Evolutionary conservation across 2,888 invertebrate species (phyloP).

Genomic region (Amblyteles armatorius): DNA sequence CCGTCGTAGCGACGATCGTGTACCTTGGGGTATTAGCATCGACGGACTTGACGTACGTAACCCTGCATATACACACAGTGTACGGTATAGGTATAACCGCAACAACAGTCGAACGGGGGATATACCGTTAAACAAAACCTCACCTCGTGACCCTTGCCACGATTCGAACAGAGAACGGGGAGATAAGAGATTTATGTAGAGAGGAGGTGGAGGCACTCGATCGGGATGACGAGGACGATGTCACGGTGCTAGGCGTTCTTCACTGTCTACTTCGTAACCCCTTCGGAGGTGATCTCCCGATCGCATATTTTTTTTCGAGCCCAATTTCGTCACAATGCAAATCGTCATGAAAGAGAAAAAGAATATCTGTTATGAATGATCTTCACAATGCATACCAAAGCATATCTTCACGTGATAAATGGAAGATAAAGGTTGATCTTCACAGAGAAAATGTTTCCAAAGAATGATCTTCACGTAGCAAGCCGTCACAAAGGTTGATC

Average conservation of each 20-base stretch:
- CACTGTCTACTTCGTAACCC: conserved; percentile 23
- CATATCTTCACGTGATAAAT: too few relatives aligned
- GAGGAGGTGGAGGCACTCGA: conserved; percentile 40
- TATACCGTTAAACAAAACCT: conserved; percentile 83
- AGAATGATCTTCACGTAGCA: not conserved
- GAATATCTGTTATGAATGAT: not conserved
- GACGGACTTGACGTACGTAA: conserved; percentile 62
- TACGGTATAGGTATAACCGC: conserved; percentile 13
- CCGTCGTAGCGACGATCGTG: conserved; percentile 79
- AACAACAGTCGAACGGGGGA: conserved; percentile 68
- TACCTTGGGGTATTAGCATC: conserved; percentile 81
- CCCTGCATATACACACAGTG: conserved; percentile 20
- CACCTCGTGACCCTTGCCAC: conserved; percentile 81
- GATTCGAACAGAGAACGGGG: conserved; percentile 45
- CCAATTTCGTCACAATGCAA: not conserved
- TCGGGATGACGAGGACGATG: conserved; percentile 75
- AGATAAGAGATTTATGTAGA: conserved; percentile 19
- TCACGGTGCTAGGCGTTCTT: conserved; percentile 62
- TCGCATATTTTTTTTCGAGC: not conserved
- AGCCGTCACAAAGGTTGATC: not conserved
- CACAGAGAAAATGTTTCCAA: not conserved
- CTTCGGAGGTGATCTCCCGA: not conserved
- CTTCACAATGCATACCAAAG: too few relatives aligned
- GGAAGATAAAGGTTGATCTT: not conserved
- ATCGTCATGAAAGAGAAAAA: not conserved